phyloP scores from a whole-genome alignment of 2,888 invertebrate genomes.

The Alloscopus bannaensis region DNA sequence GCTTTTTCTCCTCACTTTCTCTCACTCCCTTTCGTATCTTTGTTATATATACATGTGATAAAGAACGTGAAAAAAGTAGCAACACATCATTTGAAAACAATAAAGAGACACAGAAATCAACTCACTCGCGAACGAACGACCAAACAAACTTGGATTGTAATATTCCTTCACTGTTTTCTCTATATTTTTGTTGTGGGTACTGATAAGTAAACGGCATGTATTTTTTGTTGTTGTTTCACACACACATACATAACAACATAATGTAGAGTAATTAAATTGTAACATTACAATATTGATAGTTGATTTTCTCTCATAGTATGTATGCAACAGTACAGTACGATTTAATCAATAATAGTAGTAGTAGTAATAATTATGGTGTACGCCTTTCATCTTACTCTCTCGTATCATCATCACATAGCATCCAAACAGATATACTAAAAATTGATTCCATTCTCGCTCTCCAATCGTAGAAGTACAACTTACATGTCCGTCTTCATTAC shows the following conservation, averaged over 20 bases:
- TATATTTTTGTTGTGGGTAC: conserved; percentile 43
- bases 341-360: conserved; percentile 44
- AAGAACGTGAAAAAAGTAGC: conserved; percentile 59
- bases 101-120: conserved; percentile 47
- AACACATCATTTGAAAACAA: conserved; percentile 54
- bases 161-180: no score
- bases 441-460: conserved; percentile 68
- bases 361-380: conserved; percentile 62
- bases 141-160: conserved; percentile 38
- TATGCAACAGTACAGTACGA: conserved; percentile 31
- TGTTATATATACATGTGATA: conserved; percentile 51
- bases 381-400: conserved; percentile 68
- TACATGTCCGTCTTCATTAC: conserved; percentile 69
- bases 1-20: no score
- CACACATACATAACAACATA: conserved; percentile 51
- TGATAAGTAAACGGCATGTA: conserved; percentile 62
- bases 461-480: conserved; percentile 64
- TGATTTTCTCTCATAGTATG: conserved; percentile 14
- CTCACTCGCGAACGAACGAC: no score
- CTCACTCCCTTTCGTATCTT: no score
- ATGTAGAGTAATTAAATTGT: conserved; percentile 38
- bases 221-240: conserved; percentile 53
- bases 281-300: conserved; percentile 42
- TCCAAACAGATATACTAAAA: conserved; percentile 70
- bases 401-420: conserved; percentile 65